phyloP scores from a whole-genome alignment of 2,888 invertebrate species.

The Cheilosia impressa region DNA sequence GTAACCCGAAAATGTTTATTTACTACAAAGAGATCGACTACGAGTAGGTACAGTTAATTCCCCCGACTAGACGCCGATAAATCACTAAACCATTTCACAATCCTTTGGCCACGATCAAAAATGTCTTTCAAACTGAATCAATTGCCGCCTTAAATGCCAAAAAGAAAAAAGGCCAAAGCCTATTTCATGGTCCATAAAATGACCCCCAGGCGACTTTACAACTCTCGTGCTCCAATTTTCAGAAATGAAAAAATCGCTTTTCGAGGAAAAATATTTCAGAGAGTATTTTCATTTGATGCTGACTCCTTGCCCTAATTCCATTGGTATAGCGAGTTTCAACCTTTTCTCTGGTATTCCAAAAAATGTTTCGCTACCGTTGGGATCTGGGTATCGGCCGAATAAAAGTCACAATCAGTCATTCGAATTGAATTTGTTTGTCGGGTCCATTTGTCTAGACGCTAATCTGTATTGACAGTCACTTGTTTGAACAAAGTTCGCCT shows the following conservation, averaged over 20 bases:
- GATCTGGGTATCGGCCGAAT: too few species aligned
- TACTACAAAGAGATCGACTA: not conserved
- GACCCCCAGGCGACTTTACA: not conserved
- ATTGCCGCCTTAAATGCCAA: constrained; percentile 18
- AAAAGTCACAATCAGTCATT: constrained; percentile 39
- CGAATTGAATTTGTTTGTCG: constrained; percentile 9
- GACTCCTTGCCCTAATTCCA: not conserved
- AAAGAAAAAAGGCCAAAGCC: constrained; percentile 1
- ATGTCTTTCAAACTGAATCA: constrained; percentile 28
- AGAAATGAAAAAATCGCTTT: not conserved
- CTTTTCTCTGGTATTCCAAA: not conserved
- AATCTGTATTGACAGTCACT: not conserved
- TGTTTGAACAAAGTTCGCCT: not conserved
- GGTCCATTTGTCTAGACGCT: not conserved
- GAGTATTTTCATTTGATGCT: constrained; percentile 1
- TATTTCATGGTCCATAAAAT: constrained; percentile 3
- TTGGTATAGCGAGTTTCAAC: constrained; percentile 23
- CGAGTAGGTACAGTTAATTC: too few species aligned
- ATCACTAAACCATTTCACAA: not conserved
- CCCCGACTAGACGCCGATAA: not conserved
- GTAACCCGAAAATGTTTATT: too few species aligned
- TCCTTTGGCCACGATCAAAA: constrained; percentile 4
- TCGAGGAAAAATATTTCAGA: not conserved
- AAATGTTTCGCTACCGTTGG: constrained; percentile 1
- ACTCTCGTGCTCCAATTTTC: not conserved